Evolutionary conservation across 2,113 vertebrate species (phyloP), one percentile per base, ranked within the genome.

Genomic region (Dunckerocampus dactyliophorus): DNA sequence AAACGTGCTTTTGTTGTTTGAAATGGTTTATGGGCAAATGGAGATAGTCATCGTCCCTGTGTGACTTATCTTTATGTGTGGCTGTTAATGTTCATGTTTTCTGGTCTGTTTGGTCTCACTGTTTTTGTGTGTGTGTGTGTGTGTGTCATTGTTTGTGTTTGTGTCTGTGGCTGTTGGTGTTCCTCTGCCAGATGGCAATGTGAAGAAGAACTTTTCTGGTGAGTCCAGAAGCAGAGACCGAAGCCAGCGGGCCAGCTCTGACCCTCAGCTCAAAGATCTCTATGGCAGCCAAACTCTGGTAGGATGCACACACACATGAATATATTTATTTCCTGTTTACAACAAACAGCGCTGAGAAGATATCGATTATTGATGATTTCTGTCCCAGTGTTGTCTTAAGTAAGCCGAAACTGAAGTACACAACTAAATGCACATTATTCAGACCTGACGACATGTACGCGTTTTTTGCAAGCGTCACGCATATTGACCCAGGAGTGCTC

Each of bases 171-270:
- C 50, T 65, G 28, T 67, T 6, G 59, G 8, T 74, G 16, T 69
- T 9, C 59, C 20, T 47, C 31, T 19, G 50, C 59, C 81, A 97
- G 95, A 83, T 48, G 91, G 88, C 64, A 92, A 88, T 34, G 77
- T 90, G 82, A 95, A 89, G 81, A 93, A 87, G 65, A 81, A 72
- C 68, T 77, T 65, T 42, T 67, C 71, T 65, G 80, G 59, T 1
- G 89, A 93, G 59, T 75, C 83, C 58, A 83, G 85, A 51, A 81
- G 81, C 70, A 83, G 78, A 75, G 93, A 95, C 47, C 84, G 90
- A 72, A 91, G 79, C 65, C 81, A 89, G 53, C 75, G 82, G 50
- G 75, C 81, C 54, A 83, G 82, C 66, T 88, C 91, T 2, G 93
- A 96, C 66, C 80, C 72, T 14, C 89, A 88, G 80, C 85, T 92